Conservation (phyloP, 2,797 vertebrate genomes). For the Decapterus maruadsi region DNA sequence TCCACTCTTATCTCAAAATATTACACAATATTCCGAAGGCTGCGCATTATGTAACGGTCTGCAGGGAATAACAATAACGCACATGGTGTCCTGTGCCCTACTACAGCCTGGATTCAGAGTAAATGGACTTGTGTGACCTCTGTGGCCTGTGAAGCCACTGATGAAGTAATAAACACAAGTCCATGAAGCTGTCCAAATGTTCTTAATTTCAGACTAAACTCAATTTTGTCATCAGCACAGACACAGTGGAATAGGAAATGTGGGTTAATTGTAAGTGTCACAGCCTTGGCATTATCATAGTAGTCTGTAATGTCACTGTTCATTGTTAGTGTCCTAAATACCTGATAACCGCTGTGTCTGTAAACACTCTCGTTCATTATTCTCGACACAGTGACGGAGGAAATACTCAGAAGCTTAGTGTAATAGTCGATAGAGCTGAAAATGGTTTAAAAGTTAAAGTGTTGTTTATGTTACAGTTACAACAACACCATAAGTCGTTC, state of each 20-base stretch:
- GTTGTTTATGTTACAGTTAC: no score
- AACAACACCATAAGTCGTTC: not conserved
- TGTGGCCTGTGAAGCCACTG: conserved; percentile 8
- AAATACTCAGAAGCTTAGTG: not conserved
- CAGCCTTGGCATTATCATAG: not conserved
- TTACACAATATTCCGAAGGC: conserved; percentile 72
- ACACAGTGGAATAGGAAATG: not conserved
- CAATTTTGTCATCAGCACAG: conserved; percentile 27
- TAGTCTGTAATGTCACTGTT: not conserved
- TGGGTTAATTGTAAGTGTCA: not conserved
- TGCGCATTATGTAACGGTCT: conserved; percentile 60
- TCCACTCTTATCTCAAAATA: conserved; percentile 56
- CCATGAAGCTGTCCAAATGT: not conserved
- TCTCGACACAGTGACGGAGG: not conserved
- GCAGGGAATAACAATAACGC: conserved; percentile 41
- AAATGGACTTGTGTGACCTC: conserved; percentile 17
- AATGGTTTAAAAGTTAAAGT: not conserved
- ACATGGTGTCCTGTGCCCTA: conserved; percentile 29
- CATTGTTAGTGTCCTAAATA: not conserved
- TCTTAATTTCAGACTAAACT: not conserved
- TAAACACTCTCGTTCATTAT: not conserved
- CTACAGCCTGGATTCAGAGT: conserved; percentile 18
- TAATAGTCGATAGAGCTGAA: not conserved
- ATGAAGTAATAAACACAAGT: not conserved
- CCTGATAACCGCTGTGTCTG: not conserved